Conservation (phyloP, 2,797 vertebrate genomes). For the Neosalanx taihuensis region DNA sequence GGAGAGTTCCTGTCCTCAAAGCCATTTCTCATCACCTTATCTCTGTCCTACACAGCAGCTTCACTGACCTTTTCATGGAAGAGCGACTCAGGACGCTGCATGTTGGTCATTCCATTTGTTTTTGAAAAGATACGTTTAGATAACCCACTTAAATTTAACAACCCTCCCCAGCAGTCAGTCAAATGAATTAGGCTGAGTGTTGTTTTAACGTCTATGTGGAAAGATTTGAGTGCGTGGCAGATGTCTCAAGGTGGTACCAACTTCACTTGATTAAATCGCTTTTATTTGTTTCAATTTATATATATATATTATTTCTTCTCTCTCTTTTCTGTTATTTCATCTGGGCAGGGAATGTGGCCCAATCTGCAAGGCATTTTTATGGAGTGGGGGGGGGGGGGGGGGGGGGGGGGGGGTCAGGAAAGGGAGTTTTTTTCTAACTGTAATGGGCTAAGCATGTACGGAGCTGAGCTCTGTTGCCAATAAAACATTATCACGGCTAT, state of each 20-base stretch:
- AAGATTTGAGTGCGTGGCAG: conserved; percentile 17
- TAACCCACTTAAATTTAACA: background rate
- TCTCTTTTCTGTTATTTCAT: conserved; percentile 39
- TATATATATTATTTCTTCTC: conserved; percentile 43
- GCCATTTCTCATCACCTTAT: background rate
- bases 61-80: background rate
- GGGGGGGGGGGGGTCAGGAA: background rate
- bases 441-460: conserved; percentile 30
- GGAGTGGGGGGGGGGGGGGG: conserved; percentile 8
- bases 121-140: conserved; percentile 4
- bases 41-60: background rate
- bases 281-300: conserved; percentile 19
- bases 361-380: conserved; percentile 28
- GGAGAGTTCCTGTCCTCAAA: too few relatives aligned
- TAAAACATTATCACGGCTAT: conserved; percentile 62
- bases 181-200: conserved; percentile 35
- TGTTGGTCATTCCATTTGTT: background rate
- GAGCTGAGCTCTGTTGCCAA: conserved; percentile 52
- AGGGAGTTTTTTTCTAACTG: conserved; percentile 18
- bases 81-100: background rate
- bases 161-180: background rate
- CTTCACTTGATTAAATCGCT: background rate
- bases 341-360: conserved; percentile 30
- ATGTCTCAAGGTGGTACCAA: conserved; percentile 19
- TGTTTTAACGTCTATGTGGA: conserved; percentile 39